phyloP scores from a whole-genome alignment of 1,140 invertebrate species.

The Akabosia matsudoensis region DNA sequence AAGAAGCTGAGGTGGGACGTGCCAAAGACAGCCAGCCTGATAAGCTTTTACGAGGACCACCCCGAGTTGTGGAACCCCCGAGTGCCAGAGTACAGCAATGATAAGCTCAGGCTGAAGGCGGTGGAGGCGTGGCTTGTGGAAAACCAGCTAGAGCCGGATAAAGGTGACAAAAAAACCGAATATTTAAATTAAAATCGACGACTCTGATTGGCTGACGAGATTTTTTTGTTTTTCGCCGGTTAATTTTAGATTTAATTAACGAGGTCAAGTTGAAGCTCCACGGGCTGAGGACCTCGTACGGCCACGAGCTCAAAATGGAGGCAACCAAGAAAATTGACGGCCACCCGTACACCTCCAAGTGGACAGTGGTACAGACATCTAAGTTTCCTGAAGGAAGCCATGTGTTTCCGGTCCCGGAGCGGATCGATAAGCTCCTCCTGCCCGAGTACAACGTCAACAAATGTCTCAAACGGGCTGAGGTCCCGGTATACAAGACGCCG shows the following conservation, averaged over 20 bases:
- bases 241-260: constrained; percentile 23
- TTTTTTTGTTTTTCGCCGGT: too few relatives aligned
- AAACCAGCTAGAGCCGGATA: constrained; percentile 31
- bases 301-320: constrained; percentile 32
- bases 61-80: constrained; percentile 32
- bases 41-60: constrained; percentile 25
- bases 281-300: constrained; percentile 29
- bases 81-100: constrained; percentile 31
- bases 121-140: constrained; percentile 27
- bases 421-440: neutral
- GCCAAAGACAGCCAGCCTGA: constrained; percentile 29
- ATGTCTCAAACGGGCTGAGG: neutral
- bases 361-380: constrained; percentile 36
- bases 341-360: constrained; percentile 16
- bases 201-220: neutral
- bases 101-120: constrained; percentile 24
- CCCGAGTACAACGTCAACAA: too few relatives aligned
- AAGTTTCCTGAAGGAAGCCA: constrained; percentile 29
- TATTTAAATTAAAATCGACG: too few relatives aligned
- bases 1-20: constrained; percentile 33
- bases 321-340: constrained; percentile 2
- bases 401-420: constrained; percentile 18
- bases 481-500: neutral
- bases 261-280: constrained; percentile 32
- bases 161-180: too few relatives aligned